These are phyloP conservation scores for Pampusana beccarii DNA, from an alignment of 2,113 vertebrate genomes.

Conservation along the genomic window DNA sequence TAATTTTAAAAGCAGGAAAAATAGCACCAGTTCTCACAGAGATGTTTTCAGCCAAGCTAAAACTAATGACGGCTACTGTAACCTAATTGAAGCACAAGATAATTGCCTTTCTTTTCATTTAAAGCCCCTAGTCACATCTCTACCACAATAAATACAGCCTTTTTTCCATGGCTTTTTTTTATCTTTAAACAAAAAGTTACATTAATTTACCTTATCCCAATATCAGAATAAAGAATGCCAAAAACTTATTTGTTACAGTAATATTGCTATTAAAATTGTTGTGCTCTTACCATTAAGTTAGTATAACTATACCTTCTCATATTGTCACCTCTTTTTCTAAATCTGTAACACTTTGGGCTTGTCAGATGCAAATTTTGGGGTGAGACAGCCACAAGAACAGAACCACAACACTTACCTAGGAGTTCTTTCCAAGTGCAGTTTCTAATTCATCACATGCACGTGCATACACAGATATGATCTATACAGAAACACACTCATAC, in stretches of 20 bases:
- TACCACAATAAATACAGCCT: background rate
- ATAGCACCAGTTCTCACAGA: background rate
- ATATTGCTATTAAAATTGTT: background rate
- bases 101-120: background rate
- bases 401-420: background rate
- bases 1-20: constrained; percentile 3
- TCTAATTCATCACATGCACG: background rate
- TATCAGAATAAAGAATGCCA: background rate
- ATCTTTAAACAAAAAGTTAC: background rate
- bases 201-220: background rate
- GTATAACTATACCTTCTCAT: background rate
- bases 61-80: background rate
- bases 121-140: background rate
- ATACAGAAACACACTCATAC: background rate
- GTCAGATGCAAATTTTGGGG: background rate
- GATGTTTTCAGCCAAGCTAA: constrained; percentile 12
- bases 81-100: background rate
- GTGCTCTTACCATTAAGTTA: background rate
- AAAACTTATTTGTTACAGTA: background rate
- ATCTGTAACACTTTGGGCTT: background rate
- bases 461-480: fast-evolving
- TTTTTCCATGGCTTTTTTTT: background rate
- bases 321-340: background rate
- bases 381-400: background rate
- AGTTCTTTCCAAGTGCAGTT: background rate